Evolutionary conservation across 2,113 vertebrate species (phyloP).

Genomic region (Aspidoscelis tigris): DNA sequence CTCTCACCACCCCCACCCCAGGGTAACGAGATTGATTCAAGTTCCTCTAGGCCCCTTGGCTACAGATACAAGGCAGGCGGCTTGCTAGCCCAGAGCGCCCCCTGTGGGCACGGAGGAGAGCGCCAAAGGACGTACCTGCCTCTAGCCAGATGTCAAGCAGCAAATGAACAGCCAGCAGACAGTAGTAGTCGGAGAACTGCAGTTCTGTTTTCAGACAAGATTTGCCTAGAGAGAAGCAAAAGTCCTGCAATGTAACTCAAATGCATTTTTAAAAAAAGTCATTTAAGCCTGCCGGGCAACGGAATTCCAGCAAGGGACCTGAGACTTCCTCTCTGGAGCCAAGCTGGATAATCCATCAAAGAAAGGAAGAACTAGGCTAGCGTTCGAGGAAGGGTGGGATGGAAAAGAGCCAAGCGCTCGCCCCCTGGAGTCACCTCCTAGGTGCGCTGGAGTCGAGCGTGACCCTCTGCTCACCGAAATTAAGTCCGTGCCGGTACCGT

Average conservation of each 20-base stretch:
- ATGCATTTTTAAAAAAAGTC: background rate
- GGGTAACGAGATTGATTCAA: background rate
- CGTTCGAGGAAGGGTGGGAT: background rate
- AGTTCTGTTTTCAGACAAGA: slow-evolving; percentile 94
- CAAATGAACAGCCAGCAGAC: slow-evolving; percentile 94
- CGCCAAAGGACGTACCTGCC: slow-evolving; percentile 77
- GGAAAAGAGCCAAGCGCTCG: no score
- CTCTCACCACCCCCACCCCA: no score
- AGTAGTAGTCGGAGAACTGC: slow-evolving; percentile 97
- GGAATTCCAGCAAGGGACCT: no score
- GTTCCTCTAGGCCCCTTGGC: background rate
- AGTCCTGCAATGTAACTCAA: background rate
- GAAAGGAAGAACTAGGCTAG: background rate
- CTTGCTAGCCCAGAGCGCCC: no score
- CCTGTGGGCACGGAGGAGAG: background rate
- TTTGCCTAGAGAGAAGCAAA: slow-evolving; percentile 76
- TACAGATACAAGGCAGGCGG: background rate
- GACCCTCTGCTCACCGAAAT: slow-evolving; percentile 85
- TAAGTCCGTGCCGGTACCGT: slow-evolving; percentile 90
- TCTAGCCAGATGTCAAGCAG: slow-evolving; percentile 93
- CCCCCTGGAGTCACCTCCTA: no score
- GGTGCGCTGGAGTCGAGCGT: background rate
- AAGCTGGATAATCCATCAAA: background rate
- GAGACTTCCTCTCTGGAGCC: background rate
- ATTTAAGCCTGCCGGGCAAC: no score